Evolutionary conservation across 2,113 vertebrate species (phyloP).

Genomic region (Rhegmatorhina hoffmannsi): DNA sequence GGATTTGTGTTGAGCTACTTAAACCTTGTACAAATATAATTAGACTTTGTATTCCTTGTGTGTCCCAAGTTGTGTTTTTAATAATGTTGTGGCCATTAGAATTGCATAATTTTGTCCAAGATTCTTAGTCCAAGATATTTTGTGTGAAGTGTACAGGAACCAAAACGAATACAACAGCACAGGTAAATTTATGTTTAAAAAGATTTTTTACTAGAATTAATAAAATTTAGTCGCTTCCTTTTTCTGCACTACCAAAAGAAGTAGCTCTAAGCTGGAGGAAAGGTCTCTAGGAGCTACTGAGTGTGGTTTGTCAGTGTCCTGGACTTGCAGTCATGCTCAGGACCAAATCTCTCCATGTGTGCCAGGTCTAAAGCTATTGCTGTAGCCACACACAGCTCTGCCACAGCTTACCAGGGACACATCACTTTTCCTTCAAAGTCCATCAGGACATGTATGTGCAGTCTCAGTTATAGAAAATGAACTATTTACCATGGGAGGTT

Average conservation of each 20-base stretch:
- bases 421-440: neutral
- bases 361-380: neutral
- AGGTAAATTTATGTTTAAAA: neutral
- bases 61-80: conserved; percentile 49
- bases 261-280: neutral
- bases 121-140: neutral
- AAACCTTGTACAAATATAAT: conserved; percentile 49
- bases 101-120: conserved; percentile 17
- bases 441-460: neutral
- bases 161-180: neutral
- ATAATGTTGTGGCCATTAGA: conserved; percentile 19
- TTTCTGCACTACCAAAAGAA: neutral
- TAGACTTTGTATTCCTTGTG: conserved; percentile 1
- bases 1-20: conserved; percentile 60
- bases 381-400: neutral
- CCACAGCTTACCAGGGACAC: neutral
- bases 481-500: neutral
- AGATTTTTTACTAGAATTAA: neutral
- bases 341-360: neutral
- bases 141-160: neutral
- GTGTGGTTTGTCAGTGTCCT: neutral
- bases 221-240: neutral
- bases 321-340: neutral
- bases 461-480: neutral
- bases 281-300: neutral